A percentile compares a stretch with the other conserved stretches of the same genome.
Conservation (phyloP, 92 coral and sea anemone species). For the Bergia puertoricense region DNA sequence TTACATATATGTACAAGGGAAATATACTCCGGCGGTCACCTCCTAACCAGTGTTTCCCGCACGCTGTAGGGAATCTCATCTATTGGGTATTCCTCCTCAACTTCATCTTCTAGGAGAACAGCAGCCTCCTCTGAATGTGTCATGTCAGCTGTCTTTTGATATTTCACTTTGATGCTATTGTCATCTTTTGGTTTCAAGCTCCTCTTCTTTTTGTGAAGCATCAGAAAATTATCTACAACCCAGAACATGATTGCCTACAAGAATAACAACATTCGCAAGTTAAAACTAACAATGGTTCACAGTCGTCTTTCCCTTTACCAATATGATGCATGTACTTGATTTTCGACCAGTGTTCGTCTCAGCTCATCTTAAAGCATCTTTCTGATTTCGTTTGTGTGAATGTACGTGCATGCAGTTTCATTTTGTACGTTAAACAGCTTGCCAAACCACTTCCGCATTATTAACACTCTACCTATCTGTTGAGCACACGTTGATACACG, state of each 20-base stretch:
- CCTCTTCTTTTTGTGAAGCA: conserved; percentile 81
- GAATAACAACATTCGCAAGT: background rate
- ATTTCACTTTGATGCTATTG: conserved; percentile 63
- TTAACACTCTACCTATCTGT: too few species aligned
- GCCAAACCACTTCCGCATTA: too few species aligned
- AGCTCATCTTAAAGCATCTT: too few species aligned
- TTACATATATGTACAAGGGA: background rate
- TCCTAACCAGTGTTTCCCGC: conserved; percentile 12
- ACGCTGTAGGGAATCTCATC: conserved; percentile 31
- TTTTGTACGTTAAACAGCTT: too few species aligned
- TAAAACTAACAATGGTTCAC: background rate
- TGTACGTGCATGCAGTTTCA: too few species aligned
- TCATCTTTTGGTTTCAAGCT: conserved; percentile 54
- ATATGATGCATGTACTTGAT: background rate
- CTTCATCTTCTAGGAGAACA: conserved; percentile 71
- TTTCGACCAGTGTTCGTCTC: too few species aligned
- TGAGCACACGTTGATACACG: too few species aligned
- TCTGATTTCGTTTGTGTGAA: too few species aligned
- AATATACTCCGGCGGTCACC: background rate
- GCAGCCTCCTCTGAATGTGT: conserved; percentile 86
- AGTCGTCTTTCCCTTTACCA: background rate
- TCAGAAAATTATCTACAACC: conserved; percentile 97
- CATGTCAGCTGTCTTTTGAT: conserved; percentile 63
- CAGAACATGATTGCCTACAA: conserved; percentile 94
- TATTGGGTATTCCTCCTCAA: conserved; percentile 55